Base-by-base conservation (phyloP, 2,888 invertebrate genomes). In the Stratiomys singularior region DNA sequence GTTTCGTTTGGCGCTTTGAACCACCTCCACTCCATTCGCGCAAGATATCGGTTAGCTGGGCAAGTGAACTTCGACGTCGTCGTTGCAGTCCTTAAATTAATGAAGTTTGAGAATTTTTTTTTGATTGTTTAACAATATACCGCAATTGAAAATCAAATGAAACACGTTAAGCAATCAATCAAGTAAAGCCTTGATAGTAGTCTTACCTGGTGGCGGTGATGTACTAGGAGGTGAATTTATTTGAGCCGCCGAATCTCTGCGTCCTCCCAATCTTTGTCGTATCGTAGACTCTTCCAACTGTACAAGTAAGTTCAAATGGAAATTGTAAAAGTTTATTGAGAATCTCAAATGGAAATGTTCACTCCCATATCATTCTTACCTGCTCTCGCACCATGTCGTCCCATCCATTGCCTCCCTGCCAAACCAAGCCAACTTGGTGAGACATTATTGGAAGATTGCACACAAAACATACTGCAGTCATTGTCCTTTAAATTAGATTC, bases 381-480 rank as follows among this genome's bases (percentile, higher is more conserved):
- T 94, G 94, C 82, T 95, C 96, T 82, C 96, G 90, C 78, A 96
- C 93, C 83, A 96, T 90, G 87, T 96, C 96, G 92, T 96, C 96
- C 94, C 96, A 96, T 83, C 96, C 96, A 88, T 96, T 96, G 86
- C 95, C 96, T 74, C 96, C 96, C 85, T 95, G 95, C 96, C 96
- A 96, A 86, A 96, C 94, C 88, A 96, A 89, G 69, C 96, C 96
- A 85, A 96, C 96, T 91, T 97, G 97, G 89, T 97, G 96, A 82
- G 95, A 96, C 87, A 96, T 91, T 87, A 97, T 96, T 84, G 97
- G 96, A 85, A 96, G 91, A 89, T 97, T 96, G 93, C 97, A 97
- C 84, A 97, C 96, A 90, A 97, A 97, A 90, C 97, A 97, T 90
- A 96, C 93, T 87, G 96, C 94, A 85, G 95, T 94, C 95, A 96